A percentile compares a stretch with the other conserved stretches of the same genome.
Evolutionary conservation across 2,113 vertebrate genomes (phyloP).

Genomic region (Microtus ochrogaster): DNA sequence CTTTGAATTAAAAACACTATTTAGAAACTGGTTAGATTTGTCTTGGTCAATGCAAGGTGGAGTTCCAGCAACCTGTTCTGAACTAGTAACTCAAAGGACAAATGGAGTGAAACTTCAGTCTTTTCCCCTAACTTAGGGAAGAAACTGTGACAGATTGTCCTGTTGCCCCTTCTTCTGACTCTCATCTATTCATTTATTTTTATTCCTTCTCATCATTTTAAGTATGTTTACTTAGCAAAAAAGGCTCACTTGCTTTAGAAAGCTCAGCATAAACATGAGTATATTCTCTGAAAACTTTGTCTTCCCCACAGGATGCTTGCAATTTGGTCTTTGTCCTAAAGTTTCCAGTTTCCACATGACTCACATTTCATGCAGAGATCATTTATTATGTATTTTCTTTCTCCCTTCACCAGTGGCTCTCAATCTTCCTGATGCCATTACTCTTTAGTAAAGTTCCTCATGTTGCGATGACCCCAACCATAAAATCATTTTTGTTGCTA

Average conservation of each 20-base stretch:
- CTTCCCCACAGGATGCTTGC: fast-evolving
- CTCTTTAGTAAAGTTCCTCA: too few relatives aligned
- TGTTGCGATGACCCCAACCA: too few relatives aligned
- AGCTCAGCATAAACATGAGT: background rate
- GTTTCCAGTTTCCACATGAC: background rate
- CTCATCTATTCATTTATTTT: background rate
- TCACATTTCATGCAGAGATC: background rate
- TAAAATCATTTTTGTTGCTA: too few relatives aligned
- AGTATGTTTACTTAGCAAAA: background rate
- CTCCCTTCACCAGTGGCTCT: background rate
- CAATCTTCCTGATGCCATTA: background rate
- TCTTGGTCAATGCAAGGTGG: background rate
- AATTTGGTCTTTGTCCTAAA: background rate
- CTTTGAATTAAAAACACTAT: background rate
- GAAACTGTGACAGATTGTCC: background rate
- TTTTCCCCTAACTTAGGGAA: background rate
- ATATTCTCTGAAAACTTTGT: background rate
- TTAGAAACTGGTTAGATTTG: background rate
- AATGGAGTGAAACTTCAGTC: background rate
- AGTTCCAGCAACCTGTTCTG: background rate
- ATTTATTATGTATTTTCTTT: background rate
- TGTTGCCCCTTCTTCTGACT: background rate
- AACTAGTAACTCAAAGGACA: background rate
- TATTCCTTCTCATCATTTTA: background rate
- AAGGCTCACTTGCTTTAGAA: background rate